phyloP scores from a whole-genome alignment of 2,888 invertebrate species.

The Glyphotaelius pellucidus region DNA sequence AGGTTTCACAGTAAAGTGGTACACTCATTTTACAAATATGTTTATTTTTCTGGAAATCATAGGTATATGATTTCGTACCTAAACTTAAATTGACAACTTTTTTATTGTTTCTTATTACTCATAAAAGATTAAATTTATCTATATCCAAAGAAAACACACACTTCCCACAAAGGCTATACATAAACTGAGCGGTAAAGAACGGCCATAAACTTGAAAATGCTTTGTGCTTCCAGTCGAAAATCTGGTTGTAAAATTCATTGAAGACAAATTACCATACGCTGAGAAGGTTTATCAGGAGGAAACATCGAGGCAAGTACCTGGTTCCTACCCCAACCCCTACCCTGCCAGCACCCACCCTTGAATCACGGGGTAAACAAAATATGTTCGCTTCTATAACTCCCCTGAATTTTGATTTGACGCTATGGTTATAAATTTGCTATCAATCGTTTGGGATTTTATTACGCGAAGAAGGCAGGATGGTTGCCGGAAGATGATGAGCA shows the following conservation, averaged over 20 bases:
- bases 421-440: background rate
- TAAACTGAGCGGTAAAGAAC: background rate
- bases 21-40: background rate
- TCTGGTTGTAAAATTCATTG: constrained; percentile 6
- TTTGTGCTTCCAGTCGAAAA: constrained; percentile 6
- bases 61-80: background rate
- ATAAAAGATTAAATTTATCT: too few species aligned
- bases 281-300: background rate
- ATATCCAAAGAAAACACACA: background rate
- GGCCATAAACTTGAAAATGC: constrained; percentile 2
- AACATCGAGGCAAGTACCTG: background rate
- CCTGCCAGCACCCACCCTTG: background rate
- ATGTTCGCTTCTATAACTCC: background rate
- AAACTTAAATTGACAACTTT: background rate
- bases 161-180: background rate
- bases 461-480: background rate
- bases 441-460: background rate
- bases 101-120: background rate
- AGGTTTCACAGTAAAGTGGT: too few species aligned
- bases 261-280: background rate
- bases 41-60: background rate
- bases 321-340: background rate
- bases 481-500: background rate
- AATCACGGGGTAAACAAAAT: background rate
- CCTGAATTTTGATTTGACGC: background rate